Conservation (phyloP, 2,888 invertebrate species). For the Anaspis maculata region DNA sequence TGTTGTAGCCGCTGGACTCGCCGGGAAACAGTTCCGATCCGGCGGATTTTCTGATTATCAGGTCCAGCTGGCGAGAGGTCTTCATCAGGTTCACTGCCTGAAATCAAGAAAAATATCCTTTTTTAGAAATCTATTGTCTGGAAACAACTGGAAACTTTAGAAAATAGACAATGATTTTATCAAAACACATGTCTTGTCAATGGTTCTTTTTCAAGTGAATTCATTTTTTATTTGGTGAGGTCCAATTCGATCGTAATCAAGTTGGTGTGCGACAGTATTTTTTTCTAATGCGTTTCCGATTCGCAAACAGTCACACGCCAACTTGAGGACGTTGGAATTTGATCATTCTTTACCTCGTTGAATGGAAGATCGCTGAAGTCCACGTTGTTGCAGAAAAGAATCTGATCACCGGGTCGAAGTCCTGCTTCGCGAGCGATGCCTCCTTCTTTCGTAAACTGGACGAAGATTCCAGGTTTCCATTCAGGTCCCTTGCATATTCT, state of each 20-base stretch:
- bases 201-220: too few species aligned
- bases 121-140: too few species aligned
- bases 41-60: conserved; percentile 68
- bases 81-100: conserved; percentile 78
- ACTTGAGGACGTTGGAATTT: too few species aligned
- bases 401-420: conserved; percentile 83
- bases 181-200: too few species aligned
- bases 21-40: conserved; percentile 74
- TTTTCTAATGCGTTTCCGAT: too few species aligned
- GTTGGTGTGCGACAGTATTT: too few species aligned
- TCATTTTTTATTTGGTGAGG: too few species aligned
- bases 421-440: conserved; percentile 85
- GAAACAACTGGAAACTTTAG: too few species aligned
- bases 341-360: conserved; percentile 73
- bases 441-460: conserved; percentile 82
- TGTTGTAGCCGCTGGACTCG: conserved; percentile 77
- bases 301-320: too few species aligned
- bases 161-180: too few species aligned
- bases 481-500: conserved; percentile 80
- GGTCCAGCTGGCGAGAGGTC: conserved; percentile 64
- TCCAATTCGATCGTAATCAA: too few species aligned
- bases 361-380: conserved; percentile 70
- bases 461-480: conserved; percentile 80
- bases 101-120: conserved; percentile 18
- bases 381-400: conserved; percentile 79